Percentiles rank a stretch among this genome's conserved stretches.
phyloP scores from a whole-genome alignment of 2,888 invertebrate species.

The Callosobruchus maculatus region DNA sequence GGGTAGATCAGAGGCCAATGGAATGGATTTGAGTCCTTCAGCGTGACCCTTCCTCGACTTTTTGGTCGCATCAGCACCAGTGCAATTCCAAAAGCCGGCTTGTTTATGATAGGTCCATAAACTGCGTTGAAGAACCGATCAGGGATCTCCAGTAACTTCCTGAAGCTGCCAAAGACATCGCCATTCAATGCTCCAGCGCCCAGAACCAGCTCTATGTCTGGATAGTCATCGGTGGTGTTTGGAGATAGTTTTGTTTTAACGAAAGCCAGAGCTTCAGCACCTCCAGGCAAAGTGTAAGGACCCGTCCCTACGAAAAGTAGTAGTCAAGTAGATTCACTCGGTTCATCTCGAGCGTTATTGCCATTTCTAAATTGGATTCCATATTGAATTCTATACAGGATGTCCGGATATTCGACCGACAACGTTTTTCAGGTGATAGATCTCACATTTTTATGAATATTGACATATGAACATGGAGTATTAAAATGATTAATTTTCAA shows the following conservation, averaged over 20 bases:
- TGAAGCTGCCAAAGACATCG: slow-evolving; percentile 65
- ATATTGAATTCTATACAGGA: no score
- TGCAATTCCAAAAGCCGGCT: slow-evolving; percentile 65
- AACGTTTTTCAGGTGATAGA: no score
- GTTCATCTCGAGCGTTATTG: no score
- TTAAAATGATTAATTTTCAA: no score
- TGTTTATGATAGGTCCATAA: slow-evolving; percentile 52
- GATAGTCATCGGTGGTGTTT: slow-evolving; percentile 53
- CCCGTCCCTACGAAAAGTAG: slow-evolving; percentile 50
- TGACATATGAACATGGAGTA: no score
- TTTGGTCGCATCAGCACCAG: slow-evolving; percentile 72
- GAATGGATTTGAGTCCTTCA: slow-evolving; percentile 69
- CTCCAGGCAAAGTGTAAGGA: slow-evolving; percentile 73
- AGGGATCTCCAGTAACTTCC: slow-evolving; percentile 62
- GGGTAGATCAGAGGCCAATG: slow-evolving; percentile 76
- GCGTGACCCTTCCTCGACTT: slow-evolving; percentile 67
- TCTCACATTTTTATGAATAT: no score
- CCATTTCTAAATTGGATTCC: no score
- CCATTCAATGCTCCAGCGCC: slow-evolving; percentile 74
- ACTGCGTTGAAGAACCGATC: slow-evolving; percentile 58
- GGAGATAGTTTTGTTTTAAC: slow-evolving; percentile 61
- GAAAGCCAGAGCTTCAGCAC: slow-evolving; percentile 74
- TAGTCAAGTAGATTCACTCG: no score
- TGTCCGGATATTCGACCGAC: no score
- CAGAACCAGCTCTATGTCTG: slow-evolving; percentile 78